Evolutionary conservation across 2,888 invertebrate species (phyloP).

Genomic region (Drosophila kambysellisi): DNA sequence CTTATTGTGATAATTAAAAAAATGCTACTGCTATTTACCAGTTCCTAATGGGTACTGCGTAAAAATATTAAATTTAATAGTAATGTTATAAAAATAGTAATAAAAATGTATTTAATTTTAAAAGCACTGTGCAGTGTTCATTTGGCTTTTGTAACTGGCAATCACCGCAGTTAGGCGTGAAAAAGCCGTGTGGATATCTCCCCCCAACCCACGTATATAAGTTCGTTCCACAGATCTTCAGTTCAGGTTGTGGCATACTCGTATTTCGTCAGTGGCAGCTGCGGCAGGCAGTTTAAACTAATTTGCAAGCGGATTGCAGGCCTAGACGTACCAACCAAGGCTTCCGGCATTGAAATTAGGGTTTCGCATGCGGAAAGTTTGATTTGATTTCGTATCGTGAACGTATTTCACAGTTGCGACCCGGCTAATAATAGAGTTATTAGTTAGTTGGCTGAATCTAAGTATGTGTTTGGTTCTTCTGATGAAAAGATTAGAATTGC

Average conservation of each 20-base stretch:
- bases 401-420: constrained; percentile 29
- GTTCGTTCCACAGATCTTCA: constrained; percentile 13
- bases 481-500: constrained; percentile 19
- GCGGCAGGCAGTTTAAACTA: constrained; percentile 53
- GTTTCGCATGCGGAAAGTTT: constrained; percentile 66
- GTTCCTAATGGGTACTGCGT: not conserved
- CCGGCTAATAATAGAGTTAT: constrained; percentile 65
- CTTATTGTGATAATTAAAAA: not conserved
- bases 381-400: constrained; percentile 47
- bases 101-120: not conserved
- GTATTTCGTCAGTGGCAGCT: constrained; percentile 52
- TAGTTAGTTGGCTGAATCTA: constrained; percentile 55
- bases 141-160: constrained; percentile 41
- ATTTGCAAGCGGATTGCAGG: constrained; percentile 75
- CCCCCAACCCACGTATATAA: constrained; percentile 10
- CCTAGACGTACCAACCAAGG: constrained; percentile 46
- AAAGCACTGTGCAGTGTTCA: constrained; percentile 37
- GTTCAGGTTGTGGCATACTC: constrained; percentile 33
- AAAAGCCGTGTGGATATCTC: constrained; percentile 55
- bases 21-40: not conserved
- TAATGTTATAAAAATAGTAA: not conserved
- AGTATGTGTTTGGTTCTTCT: constrained; percentile 42
- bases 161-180: constrained; percentile 72
- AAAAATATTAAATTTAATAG: not conserved
- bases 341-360: constrained; percentile 77